A percentile compares a stretch with the other conserved stretches of the same genome.
phyloP scores from a whole-genome alignment of 2,113 vertebrate genomes.

The Pongo abelii region DNA sequence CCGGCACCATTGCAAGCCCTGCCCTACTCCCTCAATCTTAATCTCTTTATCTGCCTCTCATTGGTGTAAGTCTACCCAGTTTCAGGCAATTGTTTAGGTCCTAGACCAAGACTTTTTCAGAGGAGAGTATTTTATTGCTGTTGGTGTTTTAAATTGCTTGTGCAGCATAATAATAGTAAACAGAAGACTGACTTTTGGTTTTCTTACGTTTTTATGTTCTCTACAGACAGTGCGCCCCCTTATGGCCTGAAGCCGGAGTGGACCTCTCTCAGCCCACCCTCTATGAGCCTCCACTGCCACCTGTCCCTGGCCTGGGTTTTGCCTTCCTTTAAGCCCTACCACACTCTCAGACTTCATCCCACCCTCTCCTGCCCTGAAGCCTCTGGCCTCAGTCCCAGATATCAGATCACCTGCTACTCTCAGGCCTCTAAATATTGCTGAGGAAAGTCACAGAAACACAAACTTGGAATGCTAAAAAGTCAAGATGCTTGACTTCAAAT shows the following conservation, averaged over 20 bases:
- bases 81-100: background rate
- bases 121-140: background rate
- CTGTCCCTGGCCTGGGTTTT: background rate
- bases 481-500: background rate
- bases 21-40: background rate
- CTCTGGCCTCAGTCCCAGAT: background rate
- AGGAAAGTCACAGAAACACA: background rate
- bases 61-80: background rate
- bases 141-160: background rate
- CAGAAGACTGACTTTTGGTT: background rate
- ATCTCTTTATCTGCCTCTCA: constrained; percentile 8
- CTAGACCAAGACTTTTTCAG: background rate
- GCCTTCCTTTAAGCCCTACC: background rate
- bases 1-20: background rate
- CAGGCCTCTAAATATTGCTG: background rate
- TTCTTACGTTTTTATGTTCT: background rate
- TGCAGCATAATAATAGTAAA: too few species aligned
- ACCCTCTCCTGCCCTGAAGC: background rate
- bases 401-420: background rate
- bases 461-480: background rate
- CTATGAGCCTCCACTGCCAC: rapidly evolving
- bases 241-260: background rate
- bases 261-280: background rate
- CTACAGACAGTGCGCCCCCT: background rate
- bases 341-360: background rate